A percentile compares a stretch with the other conserved stretches of the same genome.
phyloP scores from a whole-genome alignment of 2,888 invertebrate species.

The Apamea anceps region DNA sequence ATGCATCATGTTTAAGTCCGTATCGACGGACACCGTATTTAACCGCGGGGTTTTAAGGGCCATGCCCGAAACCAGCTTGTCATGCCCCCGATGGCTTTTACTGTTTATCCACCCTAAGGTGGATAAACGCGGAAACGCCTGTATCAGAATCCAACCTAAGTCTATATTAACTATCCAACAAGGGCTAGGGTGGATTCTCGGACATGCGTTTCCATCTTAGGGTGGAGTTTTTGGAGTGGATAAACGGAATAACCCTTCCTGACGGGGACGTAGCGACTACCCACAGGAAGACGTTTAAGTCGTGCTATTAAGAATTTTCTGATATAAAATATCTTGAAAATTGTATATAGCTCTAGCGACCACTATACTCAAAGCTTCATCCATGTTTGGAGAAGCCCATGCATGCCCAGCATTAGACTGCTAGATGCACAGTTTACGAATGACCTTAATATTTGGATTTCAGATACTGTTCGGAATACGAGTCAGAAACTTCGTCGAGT shows the following conservation, averaged over 20 bases:
- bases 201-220: background rate
- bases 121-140: background rate
- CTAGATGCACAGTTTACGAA: background rate
- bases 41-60: background rate
- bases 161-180: background rate
- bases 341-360: background rate
- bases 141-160: background rate
- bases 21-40: background rate
- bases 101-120: too few relatives aligned
- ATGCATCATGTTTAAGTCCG: background rate
- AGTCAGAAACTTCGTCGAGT: conserved; percentile 62
- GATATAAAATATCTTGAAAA: too few relatives aligned
- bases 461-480: conserved; percentile 78
- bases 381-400: background rate
- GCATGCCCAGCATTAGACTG: background rate
- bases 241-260: background rate
- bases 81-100: too few relatives aligned
- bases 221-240: background rate
- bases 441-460: conserved; percentile 24
- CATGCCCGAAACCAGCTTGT: too few relatives aligned
- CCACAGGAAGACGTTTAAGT: background rate
- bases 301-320: background rate
- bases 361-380: background rate
- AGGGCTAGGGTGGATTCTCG: background rate
- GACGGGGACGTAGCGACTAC: background rate